phyloP scores from a whole-genome alignment of 2,888 invertebrate genomes.

The Lycophotia porphyrea region DNA sequence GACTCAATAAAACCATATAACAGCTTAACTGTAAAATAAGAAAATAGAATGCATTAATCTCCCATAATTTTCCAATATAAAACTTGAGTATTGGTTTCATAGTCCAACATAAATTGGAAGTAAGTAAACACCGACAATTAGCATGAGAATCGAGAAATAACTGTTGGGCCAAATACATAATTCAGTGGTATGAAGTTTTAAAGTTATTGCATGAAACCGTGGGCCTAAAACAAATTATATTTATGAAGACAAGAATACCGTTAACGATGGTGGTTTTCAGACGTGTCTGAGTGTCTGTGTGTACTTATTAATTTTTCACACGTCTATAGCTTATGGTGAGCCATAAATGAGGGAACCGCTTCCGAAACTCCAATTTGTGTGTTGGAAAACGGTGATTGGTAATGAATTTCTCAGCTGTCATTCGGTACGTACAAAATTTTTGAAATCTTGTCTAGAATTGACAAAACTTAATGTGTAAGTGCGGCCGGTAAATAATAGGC shows the following conservation, averaged over 20 bases:
- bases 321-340: slow-evolving; percentile 17
- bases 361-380: neutral
- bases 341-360: neutral
- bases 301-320: slow-evolving; percentile 48
- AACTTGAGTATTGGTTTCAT: slow-evolving; percentile 67
- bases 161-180: slow-evolving; percentile 81
- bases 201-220: slow-evolving; percentile 61
- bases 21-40: slow-evolving; percentile 60
- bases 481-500: neutral
- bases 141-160: slow-evolving; percentile 77
- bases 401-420: neutral
- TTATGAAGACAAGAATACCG: slow-evolving; percentile 47
- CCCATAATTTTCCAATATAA: slow-evolving; percentile 65
- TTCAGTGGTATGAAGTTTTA: slow-evolving; percentile 71
- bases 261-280: slow-evolving; percentile 47
- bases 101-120: slow-evolving; percentile 60
- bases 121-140: slow-evolving; percentile 72
- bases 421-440: neutral
- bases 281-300: slow-evolving; percentile 44
- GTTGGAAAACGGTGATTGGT: neutral
- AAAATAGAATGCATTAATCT: slow-evolving; percentile 56
- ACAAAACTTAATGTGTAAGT: neutral
- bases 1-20: slow-evolving; percentile 53
- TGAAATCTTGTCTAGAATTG: neutral
- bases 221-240: slow-evolving; percentile 55